Conservation (phyloP, 2,113 vertebrate species). For the Rattus norvegicus region DNA sequence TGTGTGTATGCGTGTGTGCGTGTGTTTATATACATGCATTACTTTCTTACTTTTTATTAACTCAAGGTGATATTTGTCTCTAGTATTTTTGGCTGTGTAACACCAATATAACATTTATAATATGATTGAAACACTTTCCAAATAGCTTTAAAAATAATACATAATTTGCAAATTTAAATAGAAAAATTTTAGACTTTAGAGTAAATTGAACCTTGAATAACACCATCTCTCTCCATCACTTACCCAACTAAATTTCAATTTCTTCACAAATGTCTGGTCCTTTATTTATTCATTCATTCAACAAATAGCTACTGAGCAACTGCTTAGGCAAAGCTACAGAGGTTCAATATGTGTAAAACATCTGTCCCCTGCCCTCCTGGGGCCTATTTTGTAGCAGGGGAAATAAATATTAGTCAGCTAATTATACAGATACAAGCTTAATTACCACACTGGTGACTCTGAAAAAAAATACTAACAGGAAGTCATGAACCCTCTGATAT, state of each 20-base stretch:
- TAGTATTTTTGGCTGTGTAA: neutral
- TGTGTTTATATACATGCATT: neutral
- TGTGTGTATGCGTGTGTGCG: neutral
- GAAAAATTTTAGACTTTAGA: neutral
- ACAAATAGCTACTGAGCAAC: slow-evolving; percentile 24
- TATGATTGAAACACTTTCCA: slow-evolving; percentile 7
- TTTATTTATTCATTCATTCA: slow-evolving; percentile 19
- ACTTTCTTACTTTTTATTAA: neutral
- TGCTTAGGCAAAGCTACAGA: neutral
- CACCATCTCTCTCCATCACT: neutral
- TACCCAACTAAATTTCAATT: neutral
- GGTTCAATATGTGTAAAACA: slow-evolving; percentile 42
- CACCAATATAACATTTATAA: neutral
- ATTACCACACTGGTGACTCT: slow-evolving; percentile 47
- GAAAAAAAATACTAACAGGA: slow-evolving; percentile 2
- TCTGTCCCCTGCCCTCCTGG: slow-evolving; percentile 27
- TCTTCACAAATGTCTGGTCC: slow-evolving; percentile 29
- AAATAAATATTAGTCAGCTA: slow-evolving; percentile 67
- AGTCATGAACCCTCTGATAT: slow-evolving; percentile 49
- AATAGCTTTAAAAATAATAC: neutral
- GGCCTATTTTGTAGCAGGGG: slow-evolving; percentile 14
- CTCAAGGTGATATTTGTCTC: neutral
- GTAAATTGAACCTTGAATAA: neutral
- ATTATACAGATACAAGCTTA: slow-evolving; percentile 64
- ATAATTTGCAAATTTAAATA: neutral